Evolutionary conservation across 1,140 invertebrate species (phyloP), one percentile per base, ranked within the genome.

Genomic region (Meloidogyne chitwoodi): DNA sequence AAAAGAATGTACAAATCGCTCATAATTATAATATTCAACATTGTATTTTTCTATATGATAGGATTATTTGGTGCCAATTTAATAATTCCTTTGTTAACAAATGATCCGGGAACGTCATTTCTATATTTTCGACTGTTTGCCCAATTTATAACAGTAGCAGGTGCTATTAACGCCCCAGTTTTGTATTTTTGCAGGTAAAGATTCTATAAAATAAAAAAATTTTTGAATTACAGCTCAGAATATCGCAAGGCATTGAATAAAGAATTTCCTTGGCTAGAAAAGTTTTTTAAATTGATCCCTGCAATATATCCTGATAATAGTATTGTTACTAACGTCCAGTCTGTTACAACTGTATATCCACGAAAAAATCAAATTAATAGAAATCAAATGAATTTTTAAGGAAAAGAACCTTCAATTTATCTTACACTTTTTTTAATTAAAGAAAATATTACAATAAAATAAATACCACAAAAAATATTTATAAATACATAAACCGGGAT

Each of bases 151-250:
- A 73, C 70, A 5, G 5, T 73, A 27, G n/a, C 70, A 16, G 70
- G 70, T 38, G 56, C 56, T 38, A 62, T 62, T 4, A 73, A 73
- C 11, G 70, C 70, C 0, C 70, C 70, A n/a, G 26, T 73, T 19
- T 38, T 73, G 16, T 73, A 73, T 64, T 64, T 73, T 26, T 73
- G 70, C 56, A 73, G 70, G 70, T 63, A 24, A 44, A 22, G 22
- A 66, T 4, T 22, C 3, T 56, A 16, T 48, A 16, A n/a, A 6
- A 48, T 5, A 5, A n/a, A 8, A n/a, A 56, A 19, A n/a, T 56
- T 56, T n/a, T 5, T 6, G n/a, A 56, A 56, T 56, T 56, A 56
- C 1, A 56, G 48, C 48, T 56, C 48, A n/a, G 48, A 56, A 56
- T 56, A 56, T 56, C 48, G 48, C 4, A 56, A n/a, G 3, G 19